Base-by-base conservation (phyloP, 2,888 invertebrate species). In the Drosophila longiperda region DNA sequence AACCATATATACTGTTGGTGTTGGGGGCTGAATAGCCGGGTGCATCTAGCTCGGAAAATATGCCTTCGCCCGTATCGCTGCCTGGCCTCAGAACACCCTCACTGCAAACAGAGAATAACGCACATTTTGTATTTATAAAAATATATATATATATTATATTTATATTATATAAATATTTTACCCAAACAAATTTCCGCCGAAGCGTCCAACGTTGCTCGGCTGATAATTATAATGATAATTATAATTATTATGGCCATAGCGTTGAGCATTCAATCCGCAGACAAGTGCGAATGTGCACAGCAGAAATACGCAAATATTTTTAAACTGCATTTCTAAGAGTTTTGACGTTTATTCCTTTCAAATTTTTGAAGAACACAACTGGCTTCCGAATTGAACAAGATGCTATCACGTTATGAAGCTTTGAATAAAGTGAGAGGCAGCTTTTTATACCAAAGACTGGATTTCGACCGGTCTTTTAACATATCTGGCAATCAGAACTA, bases 371-470 rank as follows among this genome's bases (percentile, higher is more conserved):
- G 58, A 58, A 23, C 64, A 50, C 62, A 36, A 49, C 17, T 20
- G 26, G 58, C 58, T 45, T 38, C 33, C 64, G 75, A 62, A 61
- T 68, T 52, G 59, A 40, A 52, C 75, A 15, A 69, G 58, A 4
- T 48, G 36, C 45, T 52, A 36, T 52, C n/a, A 33, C 34, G 45
- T 23, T 65, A 26, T 76, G 76, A 36, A 59, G 33, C 26, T 55
- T 20, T 23, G 20, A 40, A 17, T 33, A 26, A 36, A 40, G 48
- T 62, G 61, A 59, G 62, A 49, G 33, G 40, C 45, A 52, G 42
- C 80, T 79, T 69, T 79, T 77, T 77, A 77, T 79, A 77, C 62
- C 15, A n/a, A 20, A 23, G 23, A 59, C 61, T n/a, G 40, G 75
- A 63, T 58, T 33, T 29, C 62, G 61, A 72, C 62, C 63, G 38